A percentile compares a stretch with the other conserved stretches of the same genome.
Conservation (phyloP, 2,797 vertebrate genomes). For the Hybognathus amarus region DNA sequence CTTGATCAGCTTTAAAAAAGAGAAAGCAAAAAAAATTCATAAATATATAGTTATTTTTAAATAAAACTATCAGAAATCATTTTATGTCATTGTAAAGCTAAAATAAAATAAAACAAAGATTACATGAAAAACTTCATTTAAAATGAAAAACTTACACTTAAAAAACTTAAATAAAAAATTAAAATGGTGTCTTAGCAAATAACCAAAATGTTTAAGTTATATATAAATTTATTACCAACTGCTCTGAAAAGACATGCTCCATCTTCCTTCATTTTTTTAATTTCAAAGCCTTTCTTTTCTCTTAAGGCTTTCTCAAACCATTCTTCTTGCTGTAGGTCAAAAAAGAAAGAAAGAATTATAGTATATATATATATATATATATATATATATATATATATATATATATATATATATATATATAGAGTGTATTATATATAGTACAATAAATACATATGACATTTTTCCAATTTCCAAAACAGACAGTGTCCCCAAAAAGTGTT, state of each 20-base stretch:
- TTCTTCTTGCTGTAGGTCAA: constrained; percentile 74
- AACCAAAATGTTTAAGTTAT: background rate
- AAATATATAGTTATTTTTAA: background rate
- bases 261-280: constrained; percentile 85
- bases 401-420: too few relatives aligned
- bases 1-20: constrained; percentile 85
- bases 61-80: background rate
- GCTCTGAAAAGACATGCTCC: constrained; percentile 82
- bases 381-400: too few relatives aligned
- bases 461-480: background rate
- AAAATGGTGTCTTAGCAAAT: background rate
- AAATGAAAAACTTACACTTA: background rate
- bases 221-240: constrained; percentile 68
- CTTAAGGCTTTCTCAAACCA: constrained; percentile 82
- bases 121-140: background rate
- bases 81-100: background rate
- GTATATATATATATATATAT: too few relatives aligned
- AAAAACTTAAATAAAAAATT: too few relatives aligned
- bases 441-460: background rate
- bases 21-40: background rate
- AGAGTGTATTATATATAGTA: background rate
- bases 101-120: background rate
- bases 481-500: background rate
- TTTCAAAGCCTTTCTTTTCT: constrained; percentile 84
- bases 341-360: constrained; percentile 15